Conservation (phyloP, 1,140 invertebrate species). For the Brevipalpus yothersi region DNA sequence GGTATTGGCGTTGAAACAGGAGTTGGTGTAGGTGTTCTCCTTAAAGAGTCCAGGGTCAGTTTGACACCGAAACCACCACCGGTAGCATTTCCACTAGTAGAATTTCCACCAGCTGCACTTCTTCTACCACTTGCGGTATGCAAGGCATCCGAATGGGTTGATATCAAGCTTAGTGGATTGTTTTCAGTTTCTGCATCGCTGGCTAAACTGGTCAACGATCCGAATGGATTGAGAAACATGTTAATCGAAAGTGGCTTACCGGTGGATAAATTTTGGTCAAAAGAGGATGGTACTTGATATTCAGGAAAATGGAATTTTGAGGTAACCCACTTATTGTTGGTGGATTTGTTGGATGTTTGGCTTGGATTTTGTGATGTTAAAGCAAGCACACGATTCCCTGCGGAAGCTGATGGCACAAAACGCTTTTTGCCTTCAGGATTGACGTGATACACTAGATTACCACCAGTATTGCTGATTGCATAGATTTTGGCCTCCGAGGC, state of each 20-base stretch:
- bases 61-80: no score
- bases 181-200: slow-evolving; percentile 7
- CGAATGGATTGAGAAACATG: slow-evolving; percentile 23
- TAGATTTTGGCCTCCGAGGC: slow-evolving; percentile 37
- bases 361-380: slow-evolving; percentile 9
- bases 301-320: slow-evolving; percentile 26
- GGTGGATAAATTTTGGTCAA: slow-evolving; percentile 11
- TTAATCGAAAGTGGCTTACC: slow-evolving; percentile 4
- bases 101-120: not conserved
- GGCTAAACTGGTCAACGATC: slow-evolving; percentile 15
- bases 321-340: slow-evolving; percentile 18
- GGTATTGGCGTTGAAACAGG: slow-evolving; percentile 3
- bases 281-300: slow-evolving; percentile 25
- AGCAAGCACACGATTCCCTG: slow-evolving; percentile 11
- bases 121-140: not conserved
- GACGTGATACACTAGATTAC: slow-evolving; percentile 61
- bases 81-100: not conserved
- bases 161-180: not conserved
- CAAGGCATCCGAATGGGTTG: not conserved
- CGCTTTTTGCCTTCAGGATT: slow-evolving; percentile 15
- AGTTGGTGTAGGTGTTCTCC: not conserved
- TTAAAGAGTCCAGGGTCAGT: no score
- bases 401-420: slow-evolving; percentile 7
- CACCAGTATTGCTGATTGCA: slow-evolving; percentile 59
- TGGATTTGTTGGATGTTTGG: slow-evolving; percentile 1